Percentiles rank a stretch among this genome's conserved stretches.
phyloP scores from a whole-genome alignment of 2,888 invertebrate genomes.

The Rosalia funebris region DNA sequence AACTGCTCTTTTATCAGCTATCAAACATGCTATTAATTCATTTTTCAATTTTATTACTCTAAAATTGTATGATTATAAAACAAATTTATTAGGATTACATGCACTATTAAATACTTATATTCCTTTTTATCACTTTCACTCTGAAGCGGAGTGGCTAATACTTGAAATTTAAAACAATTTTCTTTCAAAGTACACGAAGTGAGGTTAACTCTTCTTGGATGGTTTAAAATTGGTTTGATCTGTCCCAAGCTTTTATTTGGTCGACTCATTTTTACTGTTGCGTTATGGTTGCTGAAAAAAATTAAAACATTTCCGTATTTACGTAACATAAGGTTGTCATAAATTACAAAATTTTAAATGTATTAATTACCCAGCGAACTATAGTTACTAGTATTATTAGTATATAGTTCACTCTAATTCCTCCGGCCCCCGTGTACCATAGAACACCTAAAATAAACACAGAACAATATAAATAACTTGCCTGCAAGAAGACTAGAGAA shows the following conservation, averaged over 20 bases:
- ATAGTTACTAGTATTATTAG: too few relatives aligned
- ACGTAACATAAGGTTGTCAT: too few relatives aligned
- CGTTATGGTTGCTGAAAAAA: background rate
- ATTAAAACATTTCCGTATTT: conserved; percentile 7
- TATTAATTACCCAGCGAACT: too few relatives aligned
- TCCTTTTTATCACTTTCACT: conserved; percentile 81
- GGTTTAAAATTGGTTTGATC: background rate
- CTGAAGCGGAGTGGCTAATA: conserved; percentile 70
- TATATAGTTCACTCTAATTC: too few relatives aligned
- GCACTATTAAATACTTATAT: conserved; percentile 65
- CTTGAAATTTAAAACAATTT: conserved; percentile 46
- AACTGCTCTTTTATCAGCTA: conserved; percentile 68
- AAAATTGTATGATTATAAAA: conserved; percentile 38
- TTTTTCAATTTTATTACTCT: conserved; percentile 75
- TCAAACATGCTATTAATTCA: conserved; percentile 77
- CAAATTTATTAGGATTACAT: background rate
- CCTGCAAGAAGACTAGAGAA: too few relatives aligned
- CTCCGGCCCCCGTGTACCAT: too few relatives aligned
- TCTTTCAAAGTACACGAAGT: conserved; percentile 18
- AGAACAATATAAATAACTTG: too few relatives aligned
- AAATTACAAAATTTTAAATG: too few relatives aligned
- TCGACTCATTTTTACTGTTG: conserved; percentile 6
- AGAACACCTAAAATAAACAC: too few relatives aligned
- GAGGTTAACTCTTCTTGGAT: conserved; percentile 65
- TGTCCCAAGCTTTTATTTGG: background rate